These are phyloP conservation scores for Eidolon dupreanum DNA, from an alignment of 2,797 vertebrate species.

Conservation along the genomic window DNA sequence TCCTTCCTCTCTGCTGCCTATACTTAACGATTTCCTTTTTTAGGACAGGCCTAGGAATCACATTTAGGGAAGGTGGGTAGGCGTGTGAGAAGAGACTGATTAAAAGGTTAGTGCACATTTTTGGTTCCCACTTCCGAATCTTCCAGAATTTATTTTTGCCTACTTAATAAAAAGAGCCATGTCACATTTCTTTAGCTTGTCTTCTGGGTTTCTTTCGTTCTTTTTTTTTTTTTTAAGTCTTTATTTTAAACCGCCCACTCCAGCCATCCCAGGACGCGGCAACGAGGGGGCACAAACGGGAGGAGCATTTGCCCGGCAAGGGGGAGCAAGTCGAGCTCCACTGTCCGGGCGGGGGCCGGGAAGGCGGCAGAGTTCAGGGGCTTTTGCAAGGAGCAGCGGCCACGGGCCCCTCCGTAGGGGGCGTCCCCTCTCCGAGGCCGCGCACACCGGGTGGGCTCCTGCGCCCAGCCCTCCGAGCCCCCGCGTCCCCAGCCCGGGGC, in stretches of 20 bases:
- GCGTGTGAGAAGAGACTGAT: slow-evolving; percentile 30
- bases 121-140: slow-evolving; percentile 66
- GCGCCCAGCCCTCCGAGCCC: background rate
- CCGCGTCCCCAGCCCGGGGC: rapidly evolving
- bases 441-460: background rate
- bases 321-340: background rate
- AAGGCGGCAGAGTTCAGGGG: background rate
- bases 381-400: background rate
- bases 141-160: slow-evolving; percentile 58
- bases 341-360: background rate
- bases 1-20: background rate
- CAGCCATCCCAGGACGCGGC: slow-evolving; percentile 57
- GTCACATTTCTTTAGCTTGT: slow-evolving; percentile 2
- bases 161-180: slow-evolving; percentile 58
- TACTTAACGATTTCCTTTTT: background rate
- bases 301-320: background rate
- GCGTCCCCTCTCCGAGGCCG: background rate
- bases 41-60: background rate
- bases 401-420: background rate
- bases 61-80: slow-evolving; percentile 37
- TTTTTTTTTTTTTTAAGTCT: background rate
- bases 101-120: slow-evolving; percentile 66
- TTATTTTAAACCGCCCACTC: slow-evolving; percentile 51
- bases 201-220: background rate
- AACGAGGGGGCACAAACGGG: slow-evolving; percentile 38